phyloP scores from a whole-genome alignment of 2,797 vertebrate species.

The Zenarchopterus dispar region DNA sequence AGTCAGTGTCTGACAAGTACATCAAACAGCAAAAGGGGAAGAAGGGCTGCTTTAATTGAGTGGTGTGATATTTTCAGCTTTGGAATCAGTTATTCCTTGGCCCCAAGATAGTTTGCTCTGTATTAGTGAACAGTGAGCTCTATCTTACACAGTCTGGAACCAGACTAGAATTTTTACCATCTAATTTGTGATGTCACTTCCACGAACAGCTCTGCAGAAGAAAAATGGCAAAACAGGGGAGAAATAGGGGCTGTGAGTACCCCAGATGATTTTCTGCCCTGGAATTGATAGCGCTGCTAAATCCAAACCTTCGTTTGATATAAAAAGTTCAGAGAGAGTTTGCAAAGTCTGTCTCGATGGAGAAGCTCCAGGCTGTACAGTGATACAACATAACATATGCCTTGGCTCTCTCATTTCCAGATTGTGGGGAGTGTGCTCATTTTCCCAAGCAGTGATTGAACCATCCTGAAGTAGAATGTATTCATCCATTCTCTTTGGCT shows the following conservation, averaged over 20 bases:
- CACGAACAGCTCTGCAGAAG: constrained; percentile 33
- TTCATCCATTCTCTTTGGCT: constrained; percentile 47
- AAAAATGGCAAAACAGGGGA: constrained; percentile 49
- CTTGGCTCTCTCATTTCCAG: constrained; percentile 54
- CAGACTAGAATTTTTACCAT: constrained; percentile 21
- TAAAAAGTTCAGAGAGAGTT: constrained; percentile 63
- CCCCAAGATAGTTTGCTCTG: constrained; percentile 34
- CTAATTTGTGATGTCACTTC: constrained; percentile 63
- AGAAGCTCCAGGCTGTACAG: constrained; percentile 50
- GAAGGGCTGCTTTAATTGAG: constrained; percentile 30
- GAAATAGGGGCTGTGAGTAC: constrained; percentile 45
- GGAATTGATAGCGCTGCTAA: constrained; percentile 63
- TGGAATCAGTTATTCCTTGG: constrained; percentile 23
- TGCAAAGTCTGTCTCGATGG: constrained; percentile 53
- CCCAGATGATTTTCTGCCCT: constrained; percentile 39
- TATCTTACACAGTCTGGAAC: constrained; percentile 15
- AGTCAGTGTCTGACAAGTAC: too few species aligned
- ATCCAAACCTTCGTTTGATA: constrained; percentile 60
- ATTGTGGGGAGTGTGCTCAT: constrained; percentile 45
- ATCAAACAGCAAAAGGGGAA: constrained; percentile 3
- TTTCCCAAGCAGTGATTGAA: constrained; percentile 52
- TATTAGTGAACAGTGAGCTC: constrained; percentile 30
- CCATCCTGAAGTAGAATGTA: constrained; percentile 37
- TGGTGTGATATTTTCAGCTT: constrained; percentile 28
- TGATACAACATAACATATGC: constrained; percentile 65